Evolutionary conservation across 2,888 invertebrate species (phyloP), one percentile per base, ranked within the genome.

Genomic region (Dryocosmus kuriphilus): DNA sequence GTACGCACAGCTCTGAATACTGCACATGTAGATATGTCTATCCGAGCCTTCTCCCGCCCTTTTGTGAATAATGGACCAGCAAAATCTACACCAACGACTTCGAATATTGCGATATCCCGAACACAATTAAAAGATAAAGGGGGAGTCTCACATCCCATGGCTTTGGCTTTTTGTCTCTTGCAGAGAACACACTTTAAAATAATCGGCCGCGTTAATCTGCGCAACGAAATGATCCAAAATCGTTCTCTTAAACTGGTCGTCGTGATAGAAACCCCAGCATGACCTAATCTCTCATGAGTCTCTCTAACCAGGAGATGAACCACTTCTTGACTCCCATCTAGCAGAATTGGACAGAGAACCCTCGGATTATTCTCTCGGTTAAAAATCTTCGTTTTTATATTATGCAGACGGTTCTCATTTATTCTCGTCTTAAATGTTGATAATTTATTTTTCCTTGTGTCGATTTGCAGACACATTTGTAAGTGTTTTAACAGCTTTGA

Each of bases 41-140:
- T 61, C 61, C 61, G 27, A 3, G 79, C n/a, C n/a, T 88, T 86
- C 24, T 76, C 27, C 9, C 81, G 79, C 19, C 78, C 83, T 60
- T 75, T 24, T 86, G 81, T 22, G 75, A 79, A 38, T 83, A 91
- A 27, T 1, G 91, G 90, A 0, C 91, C 91, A 1, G 86, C 82
- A n/a, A n/a, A n/a, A n/a, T n/a, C n/a, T n/a, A n/a, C n/a, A n/a
- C n/a, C n/a, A n/a, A n/a, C n/a, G n/a, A n/a, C n/a, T n/a, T n/a
- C n/a, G n/a, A n/a, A n/a, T n/a, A n/a, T n/a, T n/a, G n/a, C n/a
- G n/a, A n/a, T n/a, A n/a, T n/a, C n/a, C n/a, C n/a, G n/a, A n/a
- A n/a, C n/a, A n/a, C n/a, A n/a, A n/a, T n/a, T n/a, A 62, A 90
- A 82, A 81, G 61, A 11, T 4, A 61, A 30, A 9, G 30, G 61